Evolutionary conservation across 1,140 invertebrate genomes (phyloP).

Genomic region (Subanguina moxae): DNA sequence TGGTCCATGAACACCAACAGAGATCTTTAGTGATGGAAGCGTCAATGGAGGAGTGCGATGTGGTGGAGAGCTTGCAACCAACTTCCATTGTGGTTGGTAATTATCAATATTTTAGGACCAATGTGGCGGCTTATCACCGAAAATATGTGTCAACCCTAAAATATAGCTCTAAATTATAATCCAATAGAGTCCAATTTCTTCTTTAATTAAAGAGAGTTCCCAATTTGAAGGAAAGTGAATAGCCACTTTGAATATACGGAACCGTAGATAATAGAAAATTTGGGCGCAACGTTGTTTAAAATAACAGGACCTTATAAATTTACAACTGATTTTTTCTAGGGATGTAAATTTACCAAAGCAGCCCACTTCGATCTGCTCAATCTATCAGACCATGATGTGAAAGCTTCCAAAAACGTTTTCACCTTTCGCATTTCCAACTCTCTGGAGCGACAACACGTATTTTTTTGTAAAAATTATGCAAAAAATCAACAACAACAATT

Average conservation of each 20-base stretch:
- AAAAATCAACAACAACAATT: background rate
- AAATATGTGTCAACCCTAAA: too few relatives aligned
- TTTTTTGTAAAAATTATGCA: background rate
- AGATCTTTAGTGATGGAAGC: slow-evolving; percentile 16
- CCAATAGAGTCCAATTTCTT: too few relatives aligned
- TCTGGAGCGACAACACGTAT: slow-evolving; percentile 17
- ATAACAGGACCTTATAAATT: too few relatives aligned
- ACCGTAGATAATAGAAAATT: too few relatives aligned
- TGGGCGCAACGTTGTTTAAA: too few relatives aligned
- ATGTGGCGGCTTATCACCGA: too few relatives aligned
- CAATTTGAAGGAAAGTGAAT: too few relatives aligned
- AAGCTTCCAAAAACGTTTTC: slow-evolving; percentile 19
- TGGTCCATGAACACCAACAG: slow-evolving; percentile 6
- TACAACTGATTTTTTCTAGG: slow-evolving; percentile 20
- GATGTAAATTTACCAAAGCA: slow-evolving; percentile 6
- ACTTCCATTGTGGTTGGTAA: background rate
- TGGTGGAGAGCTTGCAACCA: slow-evolving; percentile 23
- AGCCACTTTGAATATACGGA: too few relatives aligned
- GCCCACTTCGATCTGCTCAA: slow-evolving; percentile 22
- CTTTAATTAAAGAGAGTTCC: too few relatives aligned
- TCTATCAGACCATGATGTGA: slow-evolving; percentile 6
- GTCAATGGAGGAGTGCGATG: slow-evolving; percentile 25
- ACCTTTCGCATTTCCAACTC: slow-evolving; percentile 14
- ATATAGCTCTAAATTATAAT: too few relatives aligned
- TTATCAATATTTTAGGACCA: too few relatives aligned